Base-by-base conservation (phyloP, 1,140 invertebrate genomes). In the Orchestia grillus region DNA sequence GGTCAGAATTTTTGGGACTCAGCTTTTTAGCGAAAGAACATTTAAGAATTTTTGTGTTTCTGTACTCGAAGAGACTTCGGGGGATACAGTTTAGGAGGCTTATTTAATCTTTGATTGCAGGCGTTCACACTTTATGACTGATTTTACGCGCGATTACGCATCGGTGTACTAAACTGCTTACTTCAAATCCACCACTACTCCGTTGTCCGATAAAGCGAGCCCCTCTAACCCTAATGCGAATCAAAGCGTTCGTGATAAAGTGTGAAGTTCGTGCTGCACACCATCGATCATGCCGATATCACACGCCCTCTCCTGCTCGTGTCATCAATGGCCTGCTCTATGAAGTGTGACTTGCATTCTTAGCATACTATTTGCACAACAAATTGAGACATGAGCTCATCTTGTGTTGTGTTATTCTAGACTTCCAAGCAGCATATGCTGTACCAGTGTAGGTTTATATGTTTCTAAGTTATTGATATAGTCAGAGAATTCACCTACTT, bases 271-370 rank as follows among this genome's bases (percentile, higher is more conserved):
- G 0, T 94, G 92, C 92, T 44, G 43, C 19, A n/a, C 40, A 94
- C 40, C 92, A 94, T 94, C 92, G 92, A 94, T 94, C 92, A 94
- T 94, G 44, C 23, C 43, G 44, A 94, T 44, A 94, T 94, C 44
- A 45, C 92, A 94, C 62, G 11, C 62, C 62, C 92, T 94, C 92
- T 15, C 16, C 36, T 40, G 36, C 43, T 44, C 44, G 62, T 94
- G 92, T 94, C 92, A 94, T 94, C 92, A 94, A 94, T 94, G 92
- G 92, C 47, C 44, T 94, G 92, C 92, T 94, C 92, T 94, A 94
- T 94, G 43, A 19, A 94, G 44, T 47, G 92, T 94, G 92, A 94
- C 92, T 94, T 94, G 92, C 92, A 94, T 94, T 94, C 44, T 94
- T n/a, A 44, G 43, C 8, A 36, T 47, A 44, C 36, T 94, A 94